Percentiles rank a stretch among this genome's conserved stretches.
Conservation (phyloP, 2,797 vertebrate species). For the Thamnophis elegans region DNA sequence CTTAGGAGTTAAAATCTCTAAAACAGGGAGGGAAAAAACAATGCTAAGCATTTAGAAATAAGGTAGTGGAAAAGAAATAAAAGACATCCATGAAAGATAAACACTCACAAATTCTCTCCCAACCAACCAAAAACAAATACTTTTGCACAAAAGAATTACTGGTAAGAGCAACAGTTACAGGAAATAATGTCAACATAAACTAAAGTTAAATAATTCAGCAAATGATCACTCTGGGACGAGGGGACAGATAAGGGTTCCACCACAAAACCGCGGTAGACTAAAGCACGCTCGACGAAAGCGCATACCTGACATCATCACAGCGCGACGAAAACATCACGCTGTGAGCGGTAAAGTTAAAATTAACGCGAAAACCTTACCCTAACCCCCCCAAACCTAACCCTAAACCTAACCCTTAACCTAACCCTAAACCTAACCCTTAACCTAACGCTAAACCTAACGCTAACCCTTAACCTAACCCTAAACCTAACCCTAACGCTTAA, state of each 20-base stretch:
- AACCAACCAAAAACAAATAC: not conserved
- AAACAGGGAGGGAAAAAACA: not conserved
- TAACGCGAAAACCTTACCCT: too few relatives aligned
- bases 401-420: too few relatives aligned
- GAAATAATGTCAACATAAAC: not conserved
- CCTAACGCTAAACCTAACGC: too few relatives aligned
- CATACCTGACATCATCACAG: too few relatives aligned
- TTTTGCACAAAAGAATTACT: not conserved
- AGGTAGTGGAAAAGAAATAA: not conserved
- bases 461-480: too few relatives aligned
- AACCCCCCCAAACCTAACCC: too few relatives aligned
- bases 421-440: too few relatives aligned
- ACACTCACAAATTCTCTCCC: not conserved
- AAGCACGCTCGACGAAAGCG: too few relatives aligned
- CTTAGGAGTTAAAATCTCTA: constrained; percentile 21
- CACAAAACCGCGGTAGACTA: too few relatives aligned
- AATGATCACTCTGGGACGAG: not conserved
- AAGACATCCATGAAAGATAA: not conserved
- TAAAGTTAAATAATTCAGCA: not conserved
- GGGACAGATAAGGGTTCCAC: not conserved
- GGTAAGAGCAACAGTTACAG: not conserved
- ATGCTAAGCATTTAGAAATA: not conserved
- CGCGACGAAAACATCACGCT: too few relatives aligned
- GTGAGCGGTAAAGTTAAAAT: too few relatives aligned
- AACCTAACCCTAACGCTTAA: too few relatives aligned